Evolutionary conservation across 2,113 vertebrate genomes (phyloP), one percentile per base, ranked within the genome.

Genomic region (Todiramphus chloris): DNA sequence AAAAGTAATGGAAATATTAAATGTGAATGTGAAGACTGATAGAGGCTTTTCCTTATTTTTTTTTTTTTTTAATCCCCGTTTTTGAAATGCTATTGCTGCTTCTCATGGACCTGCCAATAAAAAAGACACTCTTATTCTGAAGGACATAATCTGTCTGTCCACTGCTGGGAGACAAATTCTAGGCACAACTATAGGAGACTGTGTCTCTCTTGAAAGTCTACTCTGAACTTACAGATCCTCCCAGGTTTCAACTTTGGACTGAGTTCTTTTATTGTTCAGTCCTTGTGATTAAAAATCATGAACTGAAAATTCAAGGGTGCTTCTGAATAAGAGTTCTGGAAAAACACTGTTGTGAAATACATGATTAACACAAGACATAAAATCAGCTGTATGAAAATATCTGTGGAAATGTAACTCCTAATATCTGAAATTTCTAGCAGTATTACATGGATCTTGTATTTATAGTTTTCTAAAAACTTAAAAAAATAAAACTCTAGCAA

Each of bases 121-220:
- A 85, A 87, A 87, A 82, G 16, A 39, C 13, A 37, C 3, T 74
- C n/a, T 59, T 86, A 58, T 87, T 90, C 73, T 81, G 17, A 66
- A 81, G 31, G 30, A 30, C 23, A 67, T 87, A 91, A 88, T 75
- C 67, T 88, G 20, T 75, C 67, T 88, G 20, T 78, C 14, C 64
- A 62, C 67, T 84, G 21, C 80, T 85, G 50, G 70, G 63, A 83
- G 21, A 89, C 37, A 31, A 91, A 95, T 91, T 91, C 68, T 77
- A 63, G 33, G 50, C 35, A 69, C 21, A 89, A 75, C 31, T 27
- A 77, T 28, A 83, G 68, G 28, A 88, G 59, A 63, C 43, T 43
- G 43, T 43, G 43, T 43, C 43, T 43, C 13, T 85, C 81, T 70
- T 81, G 60, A 31, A 85, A 66, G 74, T 39, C 64, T 87, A 5